Conservation (phyloP, 1,140 invertebrate species). For the Hylyphantes graminicola region DNA sequence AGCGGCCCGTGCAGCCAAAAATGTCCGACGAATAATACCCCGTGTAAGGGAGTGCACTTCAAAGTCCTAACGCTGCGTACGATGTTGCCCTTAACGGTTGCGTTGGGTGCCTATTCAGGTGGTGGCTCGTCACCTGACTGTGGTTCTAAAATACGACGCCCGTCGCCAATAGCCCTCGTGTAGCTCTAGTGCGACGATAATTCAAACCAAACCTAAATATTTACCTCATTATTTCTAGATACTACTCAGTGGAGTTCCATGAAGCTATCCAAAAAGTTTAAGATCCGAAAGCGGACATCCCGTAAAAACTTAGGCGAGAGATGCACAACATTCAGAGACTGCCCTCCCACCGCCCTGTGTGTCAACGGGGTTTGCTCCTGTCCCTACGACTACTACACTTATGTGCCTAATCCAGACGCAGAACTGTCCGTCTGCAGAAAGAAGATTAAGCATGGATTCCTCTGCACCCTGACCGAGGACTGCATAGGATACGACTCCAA, state of each 20-base stretch:
- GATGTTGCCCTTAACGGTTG: no score
- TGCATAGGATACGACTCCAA: slow-evolving; percentile 51
- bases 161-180: no score
- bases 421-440: slow-evolving; percentile 40
- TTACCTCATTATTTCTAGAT: slow-evolving; percentile 6
- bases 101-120: no score
- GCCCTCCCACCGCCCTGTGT: slow-evolving; percentile 29
- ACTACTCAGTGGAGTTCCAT: not conserved
- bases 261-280: slow-evolving; percentile 45
- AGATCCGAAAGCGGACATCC: slow-evolving; percentile 36
- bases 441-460: slow-evolving; percentile 41
- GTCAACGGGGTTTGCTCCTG: slow-evolving; percentile 50
- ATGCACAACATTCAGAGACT: slow-evolving; percentile 42
- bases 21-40: no score
- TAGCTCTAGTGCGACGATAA: no score
- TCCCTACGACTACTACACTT: slow-evolving; percentile 52
- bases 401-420: slow-evolving; percentile 21
- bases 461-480: slow-evolving; percentile 43
- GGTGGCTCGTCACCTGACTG: no score
- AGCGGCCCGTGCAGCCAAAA: no score
- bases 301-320: slow-evolving; percentile 48
- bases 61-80: no score
- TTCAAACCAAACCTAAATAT: no score
- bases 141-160: no score
- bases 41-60: no score